phyloP scores from a whole-genome alignment of 2,113 vertebrate species.

The Aphelocoma coerulescens region DNA sequence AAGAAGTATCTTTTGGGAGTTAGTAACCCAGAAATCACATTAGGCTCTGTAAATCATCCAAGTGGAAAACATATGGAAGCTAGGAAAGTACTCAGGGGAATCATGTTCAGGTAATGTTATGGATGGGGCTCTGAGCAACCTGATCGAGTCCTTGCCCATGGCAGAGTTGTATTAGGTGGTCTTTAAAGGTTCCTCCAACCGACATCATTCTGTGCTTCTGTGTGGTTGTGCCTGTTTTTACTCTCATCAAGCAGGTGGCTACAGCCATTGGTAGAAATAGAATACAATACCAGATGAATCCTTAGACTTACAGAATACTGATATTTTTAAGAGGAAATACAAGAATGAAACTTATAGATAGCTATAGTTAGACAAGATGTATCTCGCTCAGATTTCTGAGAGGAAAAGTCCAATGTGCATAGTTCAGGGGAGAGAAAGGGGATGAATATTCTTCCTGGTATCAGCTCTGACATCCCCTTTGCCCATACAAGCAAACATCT shows the following conservation, averaged over 20 bases:
- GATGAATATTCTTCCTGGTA: not conserved
- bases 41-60: not conserved
- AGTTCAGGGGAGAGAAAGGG: not conserved
- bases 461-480: not conserved
- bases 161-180: not conserved
- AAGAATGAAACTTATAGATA: not conserved
- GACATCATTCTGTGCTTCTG: not conserved
- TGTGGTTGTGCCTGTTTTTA: not conserved
- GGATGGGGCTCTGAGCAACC: not conserved
- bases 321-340: not conserved
- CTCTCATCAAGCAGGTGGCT: not conserved
- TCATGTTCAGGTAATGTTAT: not conserved
- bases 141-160: not conserved
- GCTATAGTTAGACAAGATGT: not conserved
- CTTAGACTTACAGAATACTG: not conserved
- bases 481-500: not conserved
- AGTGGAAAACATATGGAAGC: not conserved
- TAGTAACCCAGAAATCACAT: not conserved
- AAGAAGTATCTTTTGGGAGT: not conserved
- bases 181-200: not conserved
- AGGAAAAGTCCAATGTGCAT: rapidly evolving
- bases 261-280: not conserved
- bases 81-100: not conserved
- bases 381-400: not conserved
- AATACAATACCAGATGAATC: not conserved